A percentile compares a stretch with the other conserved stretches of the same genome.
Evolutionary conservation across 2,888 invertebrate genomes (phyloP).

Genomic region (Therioaphis trifolii): DNA sequence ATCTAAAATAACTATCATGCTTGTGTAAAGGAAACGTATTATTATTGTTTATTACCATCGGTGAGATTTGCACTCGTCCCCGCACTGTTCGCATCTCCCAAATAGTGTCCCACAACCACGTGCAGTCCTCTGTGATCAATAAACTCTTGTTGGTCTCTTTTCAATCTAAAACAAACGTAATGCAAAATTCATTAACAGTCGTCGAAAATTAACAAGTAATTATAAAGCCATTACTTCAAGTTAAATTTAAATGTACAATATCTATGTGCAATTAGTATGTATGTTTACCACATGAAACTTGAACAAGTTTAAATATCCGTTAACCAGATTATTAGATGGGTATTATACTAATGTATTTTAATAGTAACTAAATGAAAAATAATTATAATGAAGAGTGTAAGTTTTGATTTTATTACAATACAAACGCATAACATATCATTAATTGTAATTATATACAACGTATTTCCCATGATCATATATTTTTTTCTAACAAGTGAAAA

Average conservation of each 20-base stretch:
- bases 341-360: not conserved
- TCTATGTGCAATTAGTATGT: no score
- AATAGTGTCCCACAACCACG: constrained; percentile 89
- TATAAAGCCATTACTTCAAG: no score
- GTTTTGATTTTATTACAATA: not conserved
- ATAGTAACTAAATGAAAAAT: not conserved
- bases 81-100: constrained; percentile 76
- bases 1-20: not conserved
- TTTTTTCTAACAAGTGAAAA: no score
- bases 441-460: no score
- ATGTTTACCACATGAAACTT: no score
- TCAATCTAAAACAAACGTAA: constrained; percentile 70
- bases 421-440: not conserved
- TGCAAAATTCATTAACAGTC: not conserved
- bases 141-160: constrained; percentile 77
- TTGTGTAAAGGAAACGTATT: constrained; percentile 4
- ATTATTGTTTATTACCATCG: constrained; percentile 72
- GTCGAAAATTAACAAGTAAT: not conserved
- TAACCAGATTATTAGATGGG: not conserved
- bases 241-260: no score
- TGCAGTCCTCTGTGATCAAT: constrained; percentile 80
- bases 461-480: no score
- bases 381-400: not conserved
- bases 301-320: not conserved
- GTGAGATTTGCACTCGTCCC: constrained; percentile 77